phyloP scores from a whole-genome alignment of 2,113 vertebrate species.

The Grus americana region DNA sequence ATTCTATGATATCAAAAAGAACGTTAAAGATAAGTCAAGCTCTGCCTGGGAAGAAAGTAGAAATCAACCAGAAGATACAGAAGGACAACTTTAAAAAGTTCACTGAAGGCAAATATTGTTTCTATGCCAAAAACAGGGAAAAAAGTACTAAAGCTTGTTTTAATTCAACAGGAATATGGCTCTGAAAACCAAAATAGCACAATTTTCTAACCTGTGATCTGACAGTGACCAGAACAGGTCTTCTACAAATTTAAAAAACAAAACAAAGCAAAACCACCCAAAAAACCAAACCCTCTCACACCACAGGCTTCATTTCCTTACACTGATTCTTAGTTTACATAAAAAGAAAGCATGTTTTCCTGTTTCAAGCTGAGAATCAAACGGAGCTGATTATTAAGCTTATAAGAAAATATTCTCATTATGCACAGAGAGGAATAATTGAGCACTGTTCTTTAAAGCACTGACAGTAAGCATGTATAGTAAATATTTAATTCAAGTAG shows the following conservation, averaged over 20 bases:
- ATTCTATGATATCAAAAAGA: no score
- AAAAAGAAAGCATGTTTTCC: neutral
- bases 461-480: neutral
- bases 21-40: no score
- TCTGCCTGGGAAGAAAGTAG: neutral
- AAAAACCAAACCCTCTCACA: neutral
- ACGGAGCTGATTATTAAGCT: neutral
- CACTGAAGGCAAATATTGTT: neutral
- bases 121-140: neutral
- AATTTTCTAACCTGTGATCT: neutral
- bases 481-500: conserved; percentile 48
- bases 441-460: neutral
- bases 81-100: neutral
- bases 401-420: neutral
- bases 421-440: neutral
- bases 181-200: neutral
- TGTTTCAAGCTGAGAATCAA: neutral
- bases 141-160: neutral
- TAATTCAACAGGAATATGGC: neutral
- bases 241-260: neutral
- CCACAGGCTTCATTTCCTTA: neutral
- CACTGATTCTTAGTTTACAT: neutral
- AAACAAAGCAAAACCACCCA: neutral
- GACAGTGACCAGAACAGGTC: neutral
- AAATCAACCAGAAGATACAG: neutral